phyloP scores from a whole-genome alignment of 2,797 vertebrate species.

The Centroberyx gerrardi region DNA sequence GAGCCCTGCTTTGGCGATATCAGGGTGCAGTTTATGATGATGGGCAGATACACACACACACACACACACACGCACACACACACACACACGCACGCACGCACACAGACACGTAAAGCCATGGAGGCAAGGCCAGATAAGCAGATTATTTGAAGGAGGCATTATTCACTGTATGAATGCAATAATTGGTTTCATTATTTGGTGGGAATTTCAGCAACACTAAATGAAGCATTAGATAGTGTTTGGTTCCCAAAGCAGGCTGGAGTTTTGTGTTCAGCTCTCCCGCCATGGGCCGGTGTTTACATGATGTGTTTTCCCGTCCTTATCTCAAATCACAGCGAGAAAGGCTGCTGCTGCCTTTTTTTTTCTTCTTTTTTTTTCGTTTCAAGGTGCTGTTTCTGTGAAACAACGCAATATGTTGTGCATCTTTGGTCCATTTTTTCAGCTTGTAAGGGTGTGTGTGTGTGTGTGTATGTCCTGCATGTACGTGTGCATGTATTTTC shows the following conservation, averaged over 20 bases:
- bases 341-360: constrained; percentile 31
- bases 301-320: constrained; percentile 48
- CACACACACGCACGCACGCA: constrained; percentile 28
- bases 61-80: constrained; percentile 20
- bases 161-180: constrained; percentile 77
- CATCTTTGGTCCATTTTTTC: constrained; percentile 46
- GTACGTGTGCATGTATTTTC: constrained; percentile 33
- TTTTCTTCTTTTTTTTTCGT: constrained; percentile 48
- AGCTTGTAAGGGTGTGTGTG: constrained; percentile 8
- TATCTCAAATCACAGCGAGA: constrained; percentile 69
- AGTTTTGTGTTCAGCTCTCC: constrained; percentile 38
- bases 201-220: constrained; percentile 68
- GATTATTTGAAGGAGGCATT: constrained; percentile 81
- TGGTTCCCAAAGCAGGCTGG: constrained; percentile 54
- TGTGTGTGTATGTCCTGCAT: constrained; percentile 19
- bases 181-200: constrained; percentile 81
- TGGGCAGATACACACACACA: constrained; percentile 61
- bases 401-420: constrained; percentile 44
- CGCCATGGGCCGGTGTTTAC: constrained; percentile 61
- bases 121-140: constrained; percentile 77
- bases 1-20: constrained; percentile 63
- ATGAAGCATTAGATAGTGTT: constrained; percentile 67
- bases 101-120: constrained; percentile 55
- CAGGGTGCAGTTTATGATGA: constrained; percentile 72
- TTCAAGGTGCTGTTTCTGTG: constrained; percentile 53